Evolutionary conservation across 2,797 vertebrate genomes (phyloP).

Genomic region (Helicolenus hilgendorfi): DNA sequence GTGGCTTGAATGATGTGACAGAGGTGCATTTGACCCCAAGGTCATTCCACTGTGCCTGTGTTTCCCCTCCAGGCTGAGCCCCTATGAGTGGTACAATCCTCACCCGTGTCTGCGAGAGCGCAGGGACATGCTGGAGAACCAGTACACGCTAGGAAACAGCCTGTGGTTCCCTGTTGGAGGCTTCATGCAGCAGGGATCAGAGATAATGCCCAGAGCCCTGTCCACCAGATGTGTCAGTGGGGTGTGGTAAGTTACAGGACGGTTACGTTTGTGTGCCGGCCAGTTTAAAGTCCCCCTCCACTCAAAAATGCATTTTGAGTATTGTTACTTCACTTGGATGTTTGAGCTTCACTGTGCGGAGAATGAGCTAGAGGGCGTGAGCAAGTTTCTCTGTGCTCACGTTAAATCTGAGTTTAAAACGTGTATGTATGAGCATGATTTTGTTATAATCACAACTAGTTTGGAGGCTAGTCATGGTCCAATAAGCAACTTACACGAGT

Average conservation of each 20-base stretch:
- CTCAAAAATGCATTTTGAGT: background rate
- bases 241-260: slow-evolving; percentile 92
- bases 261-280: background rate
- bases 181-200: slow-evolving; percentile 98
- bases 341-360: slow-evolving; percentile 29
- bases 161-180: slow-evolving; percentile 97
- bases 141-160: slow-evolving; percentile 97
- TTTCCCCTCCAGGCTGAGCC: slow-evolving; percentile 91
- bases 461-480: background rate
- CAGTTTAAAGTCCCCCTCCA: background rate
- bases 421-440: background rate
- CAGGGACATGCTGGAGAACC: slow-evolving; percentile 95
- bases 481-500: background rate
- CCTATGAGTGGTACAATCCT: slow-evolving; percentile 98
- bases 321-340: background rate
- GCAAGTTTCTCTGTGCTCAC: background rate
- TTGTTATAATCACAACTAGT: background rate
- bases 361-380: background rate
- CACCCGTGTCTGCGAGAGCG: slow-evolving; percentile 94
- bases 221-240: slow-evolving; percentile 97
- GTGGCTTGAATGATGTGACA: slow-evolving; percentile 36
- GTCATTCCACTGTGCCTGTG: slow-evolving; percentile 24
- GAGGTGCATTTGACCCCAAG: slow-evolving; percentile 43
- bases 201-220: slow-evolving; percentile 96
- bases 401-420: background rate